Percentiles rank a stretch among this genome's conserved stretches.
Conservation (phyloP, 2,888 invertebrate genomes). For the Orthosia cruda region DNA sequence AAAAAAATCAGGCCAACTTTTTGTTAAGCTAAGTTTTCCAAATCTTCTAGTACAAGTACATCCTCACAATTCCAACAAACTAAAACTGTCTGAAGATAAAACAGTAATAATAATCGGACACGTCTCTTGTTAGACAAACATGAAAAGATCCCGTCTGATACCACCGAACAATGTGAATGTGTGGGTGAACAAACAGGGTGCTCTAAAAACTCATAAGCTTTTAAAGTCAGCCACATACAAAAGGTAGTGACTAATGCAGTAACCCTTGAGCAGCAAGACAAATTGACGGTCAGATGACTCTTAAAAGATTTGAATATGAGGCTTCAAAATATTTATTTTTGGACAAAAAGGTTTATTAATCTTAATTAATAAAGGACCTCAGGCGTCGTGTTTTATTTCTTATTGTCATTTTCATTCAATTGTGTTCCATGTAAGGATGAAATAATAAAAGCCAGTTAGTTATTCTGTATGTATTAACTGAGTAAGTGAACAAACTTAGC, state of each 20-base stretch:
- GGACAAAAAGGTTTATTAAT: conserved; percentile 50
- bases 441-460: background rate
- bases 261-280: conserved; percentile 77
- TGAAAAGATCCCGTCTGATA: conserved; percentile 87
- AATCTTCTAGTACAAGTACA: conserved; percentile 24
- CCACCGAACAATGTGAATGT: conserved; percentile 85
- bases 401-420: conserved; percentile 18
- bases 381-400: conserved; percentile 3
- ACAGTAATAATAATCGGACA: conserved; percentile 90
- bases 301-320: conserved; percentile 65
- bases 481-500: conserved; percentile 21
- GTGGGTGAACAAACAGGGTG: conserved; percentile 85
- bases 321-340: conserved; percentile 59
- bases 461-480: conserved; percentile 6
- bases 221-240: conserved; percentile 66
- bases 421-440: background rate
- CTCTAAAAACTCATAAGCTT: conserved; percentile 72
- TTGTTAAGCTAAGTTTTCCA: background rate
- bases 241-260: conserved; percentile 82
- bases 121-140: conserved; percentile 91
- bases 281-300: conserved; percentile 81
- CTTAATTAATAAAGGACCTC: conserved; percentile 50
- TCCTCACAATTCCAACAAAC: conserved; percentile 74
- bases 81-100: conserved; percentile 80
- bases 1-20: too few species aligned